Evolutionary conservation across 2,888 invertebrate species (phyloP), one percentile per base, ranked within the genome.

Genomic region (Temnothorax unifasciatus): DNA sequence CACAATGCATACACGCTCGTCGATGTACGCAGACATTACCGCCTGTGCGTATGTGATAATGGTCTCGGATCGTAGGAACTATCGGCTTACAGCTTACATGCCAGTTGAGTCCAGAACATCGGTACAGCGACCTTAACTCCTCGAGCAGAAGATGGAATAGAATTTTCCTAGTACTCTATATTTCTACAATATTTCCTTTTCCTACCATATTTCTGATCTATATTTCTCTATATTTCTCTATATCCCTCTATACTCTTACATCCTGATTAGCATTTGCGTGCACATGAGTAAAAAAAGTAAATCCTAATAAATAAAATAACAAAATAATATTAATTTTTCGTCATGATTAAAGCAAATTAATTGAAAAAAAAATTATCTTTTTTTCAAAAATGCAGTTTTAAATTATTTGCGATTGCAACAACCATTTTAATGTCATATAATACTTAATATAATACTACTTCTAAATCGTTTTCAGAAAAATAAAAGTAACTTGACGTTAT

Each of bases 31-130:
- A 81, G 47, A 68, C 66, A 57, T 64, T 77, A 79, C 25, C 25
- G 59, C 41, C 71, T 69, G 79, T 82, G 75, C 66, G 82, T 83
- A 83, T 68, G 77, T 84, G 89, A 90, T 91, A 90, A 90, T 90
- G 87, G 84, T 54, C 52, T 76, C 52, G 81, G 85, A 69, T 89
- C 84, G 81, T 79, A 83, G 86, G 81, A 84, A 87, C 86, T 84
- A 90, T 87, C 86, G 86, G 84, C 82, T 90, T 85, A 86, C 85
- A 83, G 85, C 92, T 76, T 79, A 89, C 89, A 83, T 87, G 90
- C 88, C 90, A 88, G 66, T 83, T 79, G 69, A 84, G 66, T 85
- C 38, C 74, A 54, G 79, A 69, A 89, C 85, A 91, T 73, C 75
- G 66, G 63, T 83, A 69, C 74, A 38, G 34, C 61, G 29, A 86